A percentile compares a stretch with the other conserved stretches of the same genome.
Evolutionary conservation across 1,140 invertebrate genomes (phyloP).

Genomic region (Caenorhabditis inopinata): DNA sequence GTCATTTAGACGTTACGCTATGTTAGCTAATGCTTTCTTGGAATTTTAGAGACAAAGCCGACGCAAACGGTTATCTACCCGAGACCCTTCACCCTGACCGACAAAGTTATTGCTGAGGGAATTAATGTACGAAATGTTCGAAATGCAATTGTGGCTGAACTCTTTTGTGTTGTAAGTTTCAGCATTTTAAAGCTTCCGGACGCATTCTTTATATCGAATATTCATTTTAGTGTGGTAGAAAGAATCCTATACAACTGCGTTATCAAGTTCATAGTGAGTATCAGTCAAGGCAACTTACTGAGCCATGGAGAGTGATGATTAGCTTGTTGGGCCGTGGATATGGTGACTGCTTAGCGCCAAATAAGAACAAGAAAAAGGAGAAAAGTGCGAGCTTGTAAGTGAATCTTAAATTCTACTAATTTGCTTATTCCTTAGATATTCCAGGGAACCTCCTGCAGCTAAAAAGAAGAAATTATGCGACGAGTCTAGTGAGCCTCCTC

Average conservation of each 20-base stretch:
- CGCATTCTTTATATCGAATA: too few species aligned
- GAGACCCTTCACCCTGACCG: conserved; percentile 38
- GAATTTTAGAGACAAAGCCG: not conserved
- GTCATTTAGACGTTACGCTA: too few species aligned
- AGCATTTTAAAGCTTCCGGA: not conserved
- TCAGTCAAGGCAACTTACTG: not conserved
- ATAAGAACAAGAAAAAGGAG: conserved; percentile 27
- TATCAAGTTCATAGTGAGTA: conserved; percentile 41
- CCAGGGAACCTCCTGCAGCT: not conserved
- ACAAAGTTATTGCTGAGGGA: conserved; percentile 39
- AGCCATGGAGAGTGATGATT: conserved; percentile 51
- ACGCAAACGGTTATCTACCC: not conserved
- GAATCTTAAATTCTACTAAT: not conserved
- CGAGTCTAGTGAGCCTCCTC: not conserved
- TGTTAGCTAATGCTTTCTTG: too few species aligned
- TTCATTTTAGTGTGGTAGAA: conserved; percentile 57
- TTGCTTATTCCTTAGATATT: not conserved
- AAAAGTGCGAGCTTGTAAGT: not conserved
- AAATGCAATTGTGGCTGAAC: conserved; percentile 52
- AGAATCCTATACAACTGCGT: conserved; percentile 46
- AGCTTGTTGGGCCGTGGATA: conserved; percentile 52
- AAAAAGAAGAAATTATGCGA: too few species aligned
- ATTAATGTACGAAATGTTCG: conserved; percentile 41
- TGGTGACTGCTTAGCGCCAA: conserved; percentile 48
- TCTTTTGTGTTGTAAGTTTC: conserved; percentile 52